Evolutionary conservation across 2,797 vertebrate genomes (phyloP).

Genomic region (Dipus sagitta): DNA sequence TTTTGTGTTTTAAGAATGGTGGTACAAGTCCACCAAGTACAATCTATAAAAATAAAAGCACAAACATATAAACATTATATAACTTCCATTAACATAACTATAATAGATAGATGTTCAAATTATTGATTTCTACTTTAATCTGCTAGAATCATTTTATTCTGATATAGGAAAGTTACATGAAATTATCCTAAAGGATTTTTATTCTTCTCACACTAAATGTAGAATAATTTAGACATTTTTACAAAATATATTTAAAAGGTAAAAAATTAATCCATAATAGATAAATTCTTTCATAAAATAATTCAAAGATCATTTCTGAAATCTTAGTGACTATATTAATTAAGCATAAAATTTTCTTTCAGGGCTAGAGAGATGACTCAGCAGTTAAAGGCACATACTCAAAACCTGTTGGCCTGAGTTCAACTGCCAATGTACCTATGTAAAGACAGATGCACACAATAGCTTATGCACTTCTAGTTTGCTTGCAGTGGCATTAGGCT

Average conservation of each 20-base stretch:
- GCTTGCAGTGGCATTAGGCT: too few species aligned
- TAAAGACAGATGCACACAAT: too few species aligned
- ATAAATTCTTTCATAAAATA: background rate
- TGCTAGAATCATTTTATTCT: background rate
- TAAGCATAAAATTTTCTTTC: too few species aligned
- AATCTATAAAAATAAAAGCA: conserved; percentile 34
- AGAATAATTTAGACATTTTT: background rate
- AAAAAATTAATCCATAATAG: too few species aligned
- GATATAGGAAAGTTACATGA: background rate
- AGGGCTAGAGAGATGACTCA: too few species aligned
- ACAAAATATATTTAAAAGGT: background rate
- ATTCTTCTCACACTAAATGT: background rate
- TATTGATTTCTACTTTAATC: background rate
- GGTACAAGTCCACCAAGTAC: background rate
- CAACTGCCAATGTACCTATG: too few species aligned
- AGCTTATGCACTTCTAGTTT: too few species aligned
- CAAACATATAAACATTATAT: background rate
- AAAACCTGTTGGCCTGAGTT: too few species aligned
- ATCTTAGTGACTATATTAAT: background rate
- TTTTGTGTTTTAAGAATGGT: background rate
- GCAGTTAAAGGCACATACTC: too few species aligned
- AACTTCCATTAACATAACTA: background rate
- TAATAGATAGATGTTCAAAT: background rate
- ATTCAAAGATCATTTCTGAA: background rate
- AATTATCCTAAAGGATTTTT: background rate